Evolutionary conservation across 2,888 invertebrate genomes (phyloP).

Genomic region (Spisula subtruncata): DNA sequence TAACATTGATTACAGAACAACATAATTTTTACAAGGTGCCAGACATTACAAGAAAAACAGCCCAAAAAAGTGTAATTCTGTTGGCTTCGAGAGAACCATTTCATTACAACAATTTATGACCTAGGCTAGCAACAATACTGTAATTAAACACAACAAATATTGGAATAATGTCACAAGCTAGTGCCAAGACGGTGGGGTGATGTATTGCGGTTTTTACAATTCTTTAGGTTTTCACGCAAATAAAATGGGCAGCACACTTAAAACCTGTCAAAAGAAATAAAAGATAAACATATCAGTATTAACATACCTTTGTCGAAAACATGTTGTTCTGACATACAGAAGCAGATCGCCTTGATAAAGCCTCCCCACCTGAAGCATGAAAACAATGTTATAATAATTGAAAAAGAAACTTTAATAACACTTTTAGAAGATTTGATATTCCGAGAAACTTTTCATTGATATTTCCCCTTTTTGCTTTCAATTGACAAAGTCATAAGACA

Average conservation of each 20-base stretch:
- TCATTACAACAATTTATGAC: too few species aligned
- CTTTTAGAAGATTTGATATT: too few species aligned
- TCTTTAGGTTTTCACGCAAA: not conserved
- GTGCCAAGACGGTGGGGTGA: not conserved
- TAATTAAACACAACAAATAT: too few species aligned
- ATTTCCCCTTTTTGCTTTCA: too few species aligned
- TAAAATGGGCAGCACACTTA: not conserved
- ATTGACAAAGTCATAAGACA: too few species aligned
- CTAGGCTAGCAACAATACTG: too few species aligned
- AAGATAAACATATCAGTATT: not conserved
- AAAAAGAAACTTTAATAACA: not conserved
- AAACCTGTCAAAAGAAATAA: not conserved
- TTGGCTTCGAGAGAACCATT: too few species aligned
- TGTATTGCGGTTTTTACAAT: not conserved
- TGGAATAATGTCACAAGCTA: not conserved
- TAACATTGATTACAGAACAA: too few species aligned
- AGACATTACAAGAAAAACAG: too few species aligned
- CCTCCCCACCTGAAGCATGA: constrained; percentile 63
- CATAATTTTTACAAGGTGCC: too few species aligned
- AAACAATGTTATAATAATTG: not conserved
- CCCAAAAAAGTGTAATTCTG: too few species aligned
- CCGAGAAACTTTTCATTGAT: too few species aligned
- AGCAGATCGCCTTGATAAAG: constrained; percentile 74
- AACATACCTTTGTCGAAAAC: constrained; percentile 39
- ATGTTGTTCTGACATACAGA: constrained; percentile 77